Evolutionary conservation across 2,888 invertebrate genomes (phyloP).

Genomic region (Crepidodera aurea): DNA sequence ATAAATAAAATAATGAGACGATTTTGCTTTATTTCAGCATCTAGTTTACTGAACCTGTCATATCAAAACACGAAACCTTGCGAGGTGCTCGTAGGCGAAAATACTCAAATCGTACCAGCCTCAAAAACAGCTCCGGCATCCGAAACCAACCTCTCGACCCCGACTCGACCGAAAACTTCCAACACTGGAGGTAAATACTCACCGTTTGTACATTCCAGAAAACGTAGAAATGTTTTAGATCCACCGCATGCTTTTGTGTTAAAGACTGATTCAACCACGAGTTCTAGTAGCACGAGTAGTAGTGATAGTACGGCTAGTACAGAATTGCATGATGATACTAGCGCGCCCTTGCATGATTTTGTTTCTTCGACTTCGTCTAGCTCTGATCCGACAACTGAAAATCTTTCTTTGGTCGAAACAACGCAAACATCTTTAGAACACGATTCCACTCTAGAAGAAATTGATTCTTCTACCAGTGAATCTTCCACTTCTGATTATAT

Average conservation of each 20-base stretch:
- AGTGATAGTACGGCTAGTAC: constrained; percentile 48
- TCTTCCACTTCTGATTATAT: background rate
- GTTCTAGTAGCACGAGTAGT: constrained; percentile 45
- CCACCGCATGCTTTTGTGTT: constrained; percentile 58
- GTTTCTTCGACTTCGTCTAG: constrained; percentile 46
- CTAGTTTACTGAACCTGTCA: constrained; percentile 85
- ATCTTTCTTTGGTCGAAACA: constrained; percentile 37
- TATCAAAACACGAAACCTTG: constrained; percentile 85
- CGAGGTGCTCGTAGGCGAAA: constrained; percentile 84
- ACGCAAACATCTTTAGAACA: background rate
- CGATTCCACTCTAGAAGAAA: constrained; percentile 10
- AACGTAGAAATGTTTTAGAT: constrained; percentile 71
- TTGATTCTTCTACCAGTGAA: background rate
- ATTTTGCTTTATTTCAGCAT: constrained; percentile 66
- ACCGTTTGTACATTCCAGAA: constrained; percentile 66
- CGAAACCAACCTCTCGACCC: constrained; percentile 72
- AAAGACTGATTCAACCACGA: constrained; percentile 41
- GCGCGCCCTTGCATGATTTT: constrained; percentile 56
- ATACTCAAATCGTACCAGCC: constrained; percentile 72
- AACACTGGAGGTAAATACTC: constrained; percentile 64
- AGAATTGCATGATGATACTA: constrained; percentile 53
- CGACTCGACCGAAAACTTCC: constrained; percentile 71
- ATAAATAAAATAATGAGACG: too few species aligned
- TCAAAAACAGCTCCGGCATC: constrained; percentile 74
- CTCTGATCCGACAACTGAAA: constrained; percentile 46